Evolutionary conservation across 2,888 invertebrate species (phyloP).

Genomic region (Keiferia lycopersicella): DNA sequence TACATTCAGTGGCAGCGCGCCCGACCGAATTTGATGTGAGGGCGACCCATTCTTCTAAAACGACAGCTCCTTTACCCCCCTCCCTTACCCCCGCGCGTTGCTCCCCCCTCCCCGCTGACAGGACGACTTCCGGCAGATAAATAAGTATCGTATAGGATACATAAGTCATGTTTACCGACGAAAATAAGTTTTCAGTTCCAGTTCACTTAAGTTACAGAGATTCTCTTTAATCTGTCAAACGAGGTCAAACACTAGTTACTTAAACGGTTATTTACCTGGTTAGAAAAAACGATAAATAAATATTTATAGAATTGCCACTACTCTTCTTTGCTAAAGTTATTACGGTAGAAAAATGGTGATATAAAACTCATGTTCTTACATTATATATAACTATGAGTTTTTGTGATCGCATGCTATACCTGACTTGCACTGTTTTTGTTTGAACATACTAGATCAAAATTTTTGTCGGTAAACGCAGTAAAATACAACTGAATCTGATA

Average conservation of each 20-base stretch:
- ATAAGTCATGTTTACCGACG: not conserved
- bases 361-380: too few relatives aligned
- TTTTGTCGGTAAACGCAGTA: conserved; percentile 6
- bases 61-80: conserved; percentile 40
- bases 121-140: conserved; percentile 5
- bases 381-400: too few relatives aligned
- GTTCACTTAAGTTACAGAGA: not conserved
- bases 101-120: conserved; percentile 28
- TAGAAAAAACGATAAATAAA: too few relatives aligned
- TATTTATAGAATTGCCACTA: too few relatives aligned
- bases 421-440: not conserved
- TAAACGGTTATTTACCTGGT: too few relatives aligned
- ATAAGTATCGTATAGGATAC: not conserved
- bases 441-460: not conserved
- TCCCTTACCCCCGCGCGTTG: conserved; percentile 27
- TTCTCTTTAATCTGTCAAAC: not conserved
- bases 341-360: too few relatives aligned
- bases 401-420: too few relatives aligned
- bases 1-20: conserved; percentile 61
- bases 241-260: too few relatives aligned
- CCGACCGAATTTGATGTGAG: conserved; percentile 73
- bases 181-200: not conserved
- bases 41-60: conserved; percentile 47
- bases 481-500: not conserved
- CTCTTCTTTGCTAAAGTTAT: too few relatives aligned